Evolutionary conservation across 2,888 invertebrate species (phyloP), one percentile per base, ranked within the genome.

Genomic region (Fabriciana adippe): DNA sequence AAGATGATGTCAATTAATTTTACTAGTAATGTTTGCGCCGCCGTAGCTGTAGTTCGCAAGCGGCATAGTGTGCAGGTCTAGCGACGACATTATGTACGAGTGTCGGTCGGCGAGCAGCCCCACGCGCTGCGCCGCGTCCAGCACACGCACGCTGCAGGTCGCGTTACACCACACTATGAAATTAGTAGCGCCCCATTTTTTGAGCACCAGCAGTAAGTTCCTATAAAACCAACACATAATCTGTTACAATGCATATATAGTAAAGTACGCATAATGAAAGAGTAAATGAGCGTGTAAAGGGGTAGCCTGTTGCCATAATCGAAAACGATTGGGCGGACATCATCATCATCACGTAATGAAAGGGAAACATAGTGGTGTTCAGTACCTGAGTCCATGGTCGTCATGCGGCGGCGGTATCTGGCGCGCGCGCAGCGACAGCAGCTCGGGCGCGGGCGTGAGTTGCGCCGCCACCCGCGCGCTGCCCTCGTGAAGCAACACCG

Each of bases 91-190:
- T 64, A 92, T 69, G 81, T 86, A 90, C 2, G 87, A 76, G 81
- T 89, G 87, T 2, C 83, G 80, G 67, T 69, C 73, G 48, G 81
- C 77, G 70, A 88, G 85, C 81, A 92, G 80, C n/a, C 91, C 91
- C 70, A 82, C 90, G 78, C 89, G 87, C 83, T 88, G 89, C 76
- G 90, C 89, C 70, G 87, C 88, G 69, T 82, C 85, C 79, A 91
- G 81, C 80, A 90, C 89, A 72, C 86, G 85, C 75, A 75, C 75
- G 71, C 81, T 76, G 79, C 85, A 83, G 80, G 70, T 81, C 70
- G 86, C 85, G 13, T 69, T 75, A 79, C 73, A 72, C 73, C 73
- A 73, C 60, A 73, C 73, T 54, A 73, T 68, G 65, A 73, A 73
- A 68, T 79, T 82, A 41, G 71, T 79, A 63, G 79, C 77, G 48